Evolutionary conservation across 2,113 vertebrate species (phyloP), one percentile per base, ranked within the genome.

Genomic region (Maccullochella peelii): DNA sequence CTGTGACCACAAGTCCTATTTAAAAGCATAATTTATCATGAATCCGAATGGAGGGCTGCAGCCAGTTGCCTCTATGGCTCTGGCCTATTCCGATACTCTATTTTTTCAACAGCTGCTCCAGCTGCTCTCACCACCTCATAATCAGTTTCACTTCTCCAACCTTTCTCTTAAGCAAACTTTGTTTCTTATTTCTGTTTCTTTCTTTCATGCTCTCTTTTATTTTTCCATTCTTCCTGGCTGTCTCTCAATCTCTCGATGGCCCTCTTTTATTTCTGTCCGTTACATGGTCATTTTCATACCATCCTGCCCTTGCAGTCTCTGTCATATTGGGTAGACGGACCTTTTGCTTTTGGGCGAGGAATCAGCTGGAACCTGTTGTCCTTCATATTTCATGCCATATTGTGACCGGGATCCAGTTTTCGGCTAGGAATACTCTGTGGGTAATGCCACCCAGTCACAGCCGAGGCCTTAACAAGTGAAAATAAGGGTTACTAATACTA

Each of bases 401-500:
- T 79, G 74, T 88, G 83, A 79, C 70, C 3, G 18, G 55, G 58
- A 76, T 84, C 69, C 23, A 67, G 68, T 30, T 71, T 84, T 84
- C 25, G 21, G 68, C 67, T 27, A 52, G 40, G 67, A 66, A 80
- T 77, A 61, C 79, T 72, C 14, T 8, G 23, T 18, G 40, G 55
- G 44, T 69, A 61, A 80, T 86, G 62, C 69, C 69, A 76, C 82
- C 30, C 77, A 74, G 72, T 65, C 82, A 63, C 55, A 73, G 76
- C 77, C 61, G 11, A 72, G 78, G 72, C 86, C 67, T 83, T 77
- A 62, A 70, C 76, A 79, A 86, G 87, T 87, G 73, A 87, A 55
- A 92, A 88, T 88, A 86, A 86, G 78, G 71, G 78, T 71, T 84
- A 75, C 83, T 79, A 84, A 91, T 88, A 88, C 89, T 79, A 42